Evolutionary conservation across 2,888 invertebrate genomes (phyloP), one percentile per base, ranked within the genome.

Genomic region (Pristionchus japonicus): DNA sequence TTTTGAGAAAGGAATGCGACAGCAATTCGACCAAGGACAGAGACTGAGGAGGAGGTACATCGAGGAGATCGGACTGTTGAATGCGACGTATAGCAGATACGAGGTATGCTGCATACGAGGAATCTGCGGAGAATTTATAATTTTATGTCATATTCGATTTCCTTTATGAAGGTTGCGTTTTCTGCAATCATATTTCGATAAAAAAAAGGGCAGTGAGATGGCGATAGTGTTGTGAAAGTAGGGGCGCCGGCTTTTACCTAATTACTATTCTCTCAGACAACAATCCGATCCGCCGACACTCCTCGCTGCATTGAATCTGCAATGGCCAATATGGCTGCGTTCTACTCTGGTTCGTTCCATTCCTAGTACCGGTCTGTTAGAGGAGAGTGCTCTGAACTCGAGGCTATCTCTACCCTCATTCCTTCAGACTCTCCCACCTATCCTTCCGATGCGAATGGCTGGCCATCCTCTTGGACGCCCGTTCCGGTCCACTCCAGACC

Each of bases 231-330:
- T n/a, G n/a, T n/a, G n/a, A n/a, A n/a, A n/a, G n/a, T n/a, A n/a
- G n/a, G n/a, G n/a, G n/a, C n/a, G n/a, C n/a, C n/a, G n/a, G n/a
- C 52, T 57, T 57, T 15, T 57, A 3, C 37, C 0, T 27, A 47
- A 47, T 77, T 27, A 23, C 4, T 31, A 9, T 31, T 6, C 47
- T 85, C 0, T 31, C 27, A 87, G 87, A 80, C 64, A 7, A 11
- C 37, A 40, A 27, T 87, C 31, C 87, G 77, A n/a, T 87, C 87
- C 1, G 52, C 87, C 1, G 77, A 87, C 37, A 87, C 57, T 52
- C 87, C 87, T 40, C 87, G 87, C n/a, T 87, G 87, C 31, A 57
- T 87, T 13, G 67, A 87, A 43, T 87, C 87, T 17, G 77, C 57
- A 9, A 52, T 87, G 43, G n/a, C 77, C 40, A 77, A 87, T 57